Conservation (phyloP, 2,888 invertebrate genomes). For the Epistrophe grossulariae region DNA sequence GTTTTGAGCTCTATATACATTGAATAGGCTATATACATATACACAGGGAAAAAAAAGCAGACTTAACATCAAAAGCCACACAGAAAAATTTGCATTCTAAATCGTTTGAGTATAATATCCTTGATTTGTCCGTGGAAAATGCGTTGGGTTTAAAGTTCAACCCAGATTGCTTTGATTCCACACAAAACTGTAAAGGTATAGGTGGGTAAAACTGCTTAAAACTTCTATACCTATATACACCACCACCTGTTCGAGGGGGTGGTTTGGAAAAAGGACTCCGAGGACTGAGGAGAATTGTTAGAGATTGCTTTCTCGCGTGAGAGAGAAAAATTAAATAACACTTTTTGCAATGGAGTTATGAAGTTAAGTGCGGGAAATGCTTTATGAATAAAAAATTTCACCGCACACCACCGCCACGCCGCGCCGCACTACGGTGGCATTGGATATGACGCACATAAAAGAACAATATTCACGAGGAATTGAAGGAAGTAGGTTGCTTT, state of each 20-base stretch:
- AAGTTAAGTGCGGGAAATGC: slow-evolving; percentile 62
- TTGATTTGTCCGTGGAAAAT: slow-evolving; percentile 35
- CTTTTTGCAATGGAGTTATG: slow-evolving; percentile 55
- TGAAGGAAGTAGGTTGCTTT: slow-evolving; percentile 6
- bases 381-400: slow-evolving; percentile 70
- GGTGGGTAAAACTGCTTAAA: not conserved
- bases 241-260: not conserved
- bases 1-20: slow-evolving; percentile 4
- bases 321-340: slow-evolving; percentile 59
- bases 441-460: slow-evolving; percentile 43
- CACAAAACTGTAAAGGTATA: not conserved
- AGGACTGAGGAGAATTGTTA: not conserved
- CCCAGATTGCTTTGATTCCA: slow-evolving; percentile 31
- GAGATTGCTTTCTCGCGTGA: slow-evolving; percentile 56
- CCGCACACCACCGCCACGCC: slow-evolving; percentile 1
- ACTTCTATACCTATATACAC: not conserved
- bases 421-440: not conserved
- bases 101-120: slow-evolving; percentile 43
- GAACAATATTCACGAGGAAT: not conserved
- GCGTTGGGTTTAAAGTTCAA: not conserved
- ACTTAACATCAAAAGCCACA: slow-evolving; percentile 1
- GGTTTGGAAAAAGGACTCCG: not conserved
- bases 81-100: slow-evolving; percentile 50
- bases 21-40: not conserved
- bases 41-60: not conserved